Evolutionary conservation across 2,113 vertebrate genomes (phyloP).

Genomic region (Tetraodon nigroviridis): DNA sequence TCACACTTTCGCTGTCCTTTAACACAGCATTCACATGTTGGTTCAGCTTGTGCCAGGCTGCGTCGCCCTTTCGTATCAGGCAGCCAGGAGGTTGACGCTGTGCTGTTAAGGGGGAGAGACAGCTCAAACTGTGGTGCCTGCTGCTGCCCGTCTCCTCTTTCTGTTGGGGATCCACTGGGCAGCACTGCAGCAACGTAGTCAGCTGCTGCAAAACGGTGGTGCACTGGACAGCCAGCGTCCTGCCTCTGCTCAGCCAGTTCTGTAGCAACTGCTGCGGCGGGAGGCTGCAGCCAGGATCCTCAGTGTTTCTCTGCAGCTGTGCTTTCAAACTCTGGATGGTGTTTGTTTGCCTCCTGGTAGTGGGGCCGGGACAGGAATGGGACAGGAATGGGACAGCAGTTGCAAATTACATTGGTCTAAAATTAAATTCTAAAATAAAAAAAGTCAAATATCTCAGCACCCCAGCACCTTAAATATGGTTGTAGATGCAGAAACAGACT

Average conservation of each 20-base stretch:
- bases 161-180: slow-evolving; percentile 73
- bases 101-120: slow-evolving; percentile 76
- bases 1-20: slow-evolving; percentile 64
- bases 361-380: not conserved
- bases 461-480: no score
- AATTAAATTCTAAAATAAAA: not conserved
- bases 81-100: slow-evolving; percentile 80
- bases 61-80: slow-evolving; percentile 78
- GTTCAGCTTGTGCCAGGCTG: slow-evolving; percentile 75
- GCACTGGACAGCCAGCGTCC: slow-evolving; percentile 79
- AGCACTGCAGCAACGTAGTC: slow-evolving; percentile 85
- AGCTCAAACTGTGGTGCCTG: slow-evolving; percentile 66
- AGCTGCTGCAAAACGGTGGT: slow-evolving; percentile 81
- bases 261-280: slow-evolving; percentile 82
- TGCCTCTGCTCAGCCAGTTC: slow-evolving; percentile 77
- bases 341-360: slow-evolving; percentile 77
- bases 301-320: slow-evolving; percentile 41
- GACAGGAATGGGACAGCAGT: not conserved
- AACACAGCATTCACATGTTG: slow-evolving; percentile 62
- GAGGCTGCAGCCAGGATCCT: slow-evolving; percentile 68
- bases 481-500: not conserved
- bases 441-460: not conserved
- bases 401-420: not conserved
- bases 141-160: slow-evolving; percentile 36
- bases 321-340: slow-evolving; percentile 75